Base-by-base conservation (phyloP, 92 coral and sea anemone genomes). In the Phenganax stokvisi region DNA sequence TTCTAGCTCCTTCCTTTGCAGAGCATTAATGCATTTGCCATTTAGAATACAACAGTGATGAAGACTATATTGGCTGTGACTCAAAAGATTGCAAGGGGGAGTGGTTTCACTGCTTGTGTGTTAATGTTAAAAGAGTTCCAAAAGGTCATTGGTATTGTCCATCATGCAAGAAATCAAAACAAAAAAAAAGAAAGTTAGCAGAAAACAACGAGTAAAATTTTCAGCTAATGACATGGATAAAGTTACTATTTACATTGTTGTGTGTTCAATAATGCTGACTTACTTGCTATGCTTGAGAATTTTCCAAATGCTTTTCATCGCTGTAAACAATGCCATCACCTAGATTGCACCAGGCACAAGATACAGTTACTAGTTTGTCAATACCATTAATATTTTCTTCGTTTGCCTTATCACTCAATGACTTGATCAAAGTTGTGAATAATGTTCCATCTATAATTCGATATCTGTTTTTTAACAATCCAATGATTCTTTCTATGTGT, bases 91-190 rank as follows among this genome's bases (percentile, higher is more conserved):
- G 88, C 83, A 78, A 84, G 10, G 66, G 87, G 25, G 84, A 57
- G 51, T 87, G 88, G 88, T 89, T 89, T 60, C 92, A 84, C 82
- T 87, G 61, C 81, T 44, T 71, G 8, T 89, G 90, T 83, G 92
- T 86, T 20, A 64, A 30, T 68, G 66, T 89, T 0, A 44, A 82
- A 27, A 80, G 91, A 57, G 76, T 76, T n/a, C 91, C 91, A 71
- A 79, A 37, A 65, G 89, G 83, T 56, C 74, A 85, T 53, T 85
- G 89, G 86, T 81, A 57, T 64, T 86, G 88, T 54, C 64, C 85
- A 29, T 57, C 73, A 20, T 86, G 89, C 60, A 87, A 84, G 63
- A 55, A 66, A 69, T 53, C 47, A 25, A 79, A 64, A 56, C 44
- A 53, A 44, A 20, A 16, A 65, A 53, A 54, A 57, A 55, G 60